phyloP scores from a whole-genome alignment of 1,140 invertebrate genomes.

The Antheraea mylitta region DNA sequence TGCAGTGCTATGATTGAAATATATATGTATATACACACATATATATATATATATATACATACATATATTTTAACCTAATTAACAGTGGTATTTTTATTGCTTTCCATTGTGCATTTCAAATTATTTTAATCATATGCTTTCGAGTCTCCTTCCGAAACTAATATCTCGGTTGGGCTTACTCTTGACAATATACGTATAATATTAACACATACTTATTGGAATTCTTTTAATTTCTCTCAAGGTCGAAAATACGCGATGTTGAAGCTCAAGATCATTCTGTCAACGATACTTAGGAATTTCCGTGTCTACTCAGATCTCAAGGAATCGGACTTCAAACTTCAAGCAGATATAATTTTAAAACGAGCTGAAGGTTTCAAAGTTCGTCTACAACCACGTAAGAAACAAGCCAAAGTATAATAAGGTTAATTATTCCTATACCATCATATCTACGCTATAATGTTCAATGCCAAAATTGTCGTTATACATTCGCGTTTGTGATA shows the following conservation, averaged over 20 bases:
- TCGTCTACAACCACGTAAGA: slow-evolving; percentile 83
- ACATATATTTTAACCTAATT: too few species aligned
- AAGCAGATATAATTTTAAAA: slow-evolving; percentile 92
- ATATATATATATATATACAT: too few species aligned
- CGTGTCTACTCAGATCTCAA: slow-evolving; percentile 84
- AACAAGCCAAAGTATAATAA: slow-evolving; percentile 45
- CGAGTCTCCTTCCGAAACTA: too few species aligned
- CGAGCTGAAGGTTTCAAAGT: slow-evolving; percentile 90
- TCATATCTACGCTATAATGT: not conserved
- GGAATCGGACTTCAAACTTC: slow-evolving; percentile 87
- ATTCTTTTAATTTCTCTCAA: slow-evolving; percentile 43
- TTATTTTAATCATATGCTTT: too few species aligned
- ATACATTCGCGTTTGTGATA: slow-evolving; percentile 31
- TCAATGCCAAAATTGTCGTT: not conserved
- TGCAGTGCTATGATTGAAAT: too few species aligned
- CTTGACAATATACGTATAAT: too few species aligned
- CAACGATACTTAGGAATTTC: slow-evolving; percentile 93
- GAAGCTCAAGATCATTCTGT: slow-evolving; percentile 92
- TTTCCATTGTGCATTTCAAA: not conserved
- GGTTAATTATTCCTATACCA: not conserved
- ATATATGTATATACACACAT: too few species aligned
- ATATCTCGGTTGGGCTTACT: too few species aligned
- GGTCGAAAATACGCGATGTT: slow-evolving; percentile 94
- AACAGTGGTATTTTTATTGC: too few species aligned
- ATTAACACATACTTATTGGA: slow-evolving; percentile 6